Conservation (phyloP, 2,888 invertebrate genomes). For the Boloria selene region DNA sequence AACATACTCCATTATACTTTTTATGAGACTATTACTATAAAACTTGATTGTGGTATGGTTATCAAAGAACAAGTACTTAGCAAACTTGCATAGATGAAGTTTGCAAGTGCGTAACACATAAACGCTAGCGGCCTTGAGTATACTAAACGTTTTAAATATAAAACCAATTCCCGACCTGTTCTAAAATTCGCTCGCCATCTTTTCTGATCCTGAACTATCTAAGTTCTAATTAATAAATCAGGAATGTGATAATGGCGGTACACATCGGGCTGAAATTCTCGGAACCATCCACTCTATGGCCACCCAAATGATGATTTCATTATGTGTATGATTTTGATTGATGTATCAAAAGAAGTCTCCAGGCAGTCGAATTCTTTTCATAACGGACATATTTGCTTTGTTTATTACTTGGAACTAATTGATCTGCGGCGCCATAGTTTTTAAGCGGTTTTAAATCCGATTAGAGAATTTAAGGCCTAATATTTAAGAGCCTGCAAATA, state of each 20-base stretch:
- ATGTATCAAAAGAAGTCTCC: conserved; percentile 77
- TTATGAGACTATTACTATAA: conserved; percentile 30
- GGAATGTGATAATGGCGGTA: conserved; percentile 78
- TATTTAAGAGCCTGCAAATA: conserved; percentile 36
- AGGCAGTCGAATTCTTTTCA: conserved; percentile 74
- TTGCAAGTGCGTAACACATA: neutral
- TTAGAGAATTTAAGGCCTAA: conserved; percentile 44
- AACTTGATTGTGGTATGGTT: conserved; percentile 18
- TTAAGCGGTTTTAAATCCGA: conserved; percentile 53
- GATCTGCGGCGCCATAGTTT: conserved; percentile 78
- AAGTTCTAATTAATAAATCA: conserved; percentile 78
- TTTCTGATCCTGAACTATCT: conserved; percentile 46
- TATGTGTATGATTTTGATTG: conserved; percentile 83
- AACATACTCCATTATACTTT: conserved; percentile 32
- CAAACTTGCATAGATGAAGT: conserved; percentile 6
- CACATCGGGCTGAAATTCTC: conserved; percentile 63
- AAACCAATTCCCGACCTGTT: conserved; percentile 26
- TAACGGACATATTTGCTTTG: conserved; percentile 73
- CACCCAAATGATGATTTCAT: conserved; percentile 83
- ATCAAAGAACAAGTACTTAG: conserved; percentile 12
- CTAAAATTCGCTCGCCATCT: conserved; percentile 36
- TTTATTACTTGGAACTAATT: conserved; percentile 80
- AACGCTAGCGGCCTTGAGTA: neutral
- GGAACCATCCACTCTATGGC: conserved; percentile 76
- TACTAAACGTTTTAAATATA: neutral